These are phyloP conservation scores for Noctua pronuba DNA, from an alignment of 2,888 invertebrate genomes.

Conservation along the genomic window DNA sequence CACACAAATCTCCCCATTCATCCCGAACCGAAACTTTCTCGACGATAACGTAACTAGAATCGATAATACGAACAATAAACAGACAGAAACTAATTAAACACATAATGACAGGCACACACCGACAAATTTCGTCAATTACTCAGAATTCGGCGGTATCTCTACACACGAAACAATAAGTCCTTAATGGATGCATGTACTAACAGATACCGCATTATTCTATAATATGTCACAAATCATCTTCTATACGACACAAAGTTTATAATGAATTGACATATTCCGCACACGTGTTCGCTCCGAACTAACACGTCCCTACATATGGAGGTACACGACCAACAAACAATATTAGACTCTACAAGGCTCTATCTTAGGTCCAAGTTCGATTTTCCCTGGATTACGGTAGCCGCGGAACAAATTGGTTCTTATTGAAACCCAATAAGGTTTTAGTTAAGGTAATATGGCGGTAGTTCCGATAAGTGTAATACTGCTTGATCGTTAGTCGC, in stretches of 20 bases:
- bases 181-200: constrained; percentile 83
- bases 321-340: constrained; percentile 50
- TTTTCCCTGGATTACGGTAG: constrained; percentile 41
- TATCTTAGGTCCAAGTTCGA: constrained; percentile 36
- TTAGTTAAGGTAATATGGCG: constrained; percentile 60
- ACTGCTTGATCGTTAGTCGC: constrained; percentile 70
- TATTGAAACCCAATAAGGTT: constrained; percentile 70
- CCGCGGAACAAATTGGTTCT: constrained; percentile 70
- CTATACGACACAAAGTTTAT: constrained; percentile 87
- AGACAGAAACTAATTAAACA: constrained; percentile 79
- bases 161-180: constrained; percentile 83
- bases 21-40: constrained; percentile 57
- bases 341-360: constrained; percentile 61
- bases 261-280: constrained; percentile 90
- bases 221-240: constrained; percentile 90
- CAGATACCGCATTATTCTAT: constrained; percentile 87
- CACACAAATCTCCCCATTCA: constrained; percentile 58
- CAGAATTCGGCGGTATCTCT: constrained; percentile 77
- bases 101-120: constrained; percentile 72
- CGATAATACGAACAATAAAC: constrained; percentile 75
- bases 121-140: constrained; percentile 85
- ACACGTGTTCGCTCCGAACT: constrained; percentile 82
- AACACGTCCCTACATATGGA: constrained; percentile 70
- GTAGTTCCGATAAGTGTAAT: constrained; percentile 72
- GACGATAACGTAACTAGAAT: constrained; percentile 70